Evolutionary conservation across 2,797 vertebrate genomes (phyloP).

Genomic region (Aphelocoma californica): DNA sequence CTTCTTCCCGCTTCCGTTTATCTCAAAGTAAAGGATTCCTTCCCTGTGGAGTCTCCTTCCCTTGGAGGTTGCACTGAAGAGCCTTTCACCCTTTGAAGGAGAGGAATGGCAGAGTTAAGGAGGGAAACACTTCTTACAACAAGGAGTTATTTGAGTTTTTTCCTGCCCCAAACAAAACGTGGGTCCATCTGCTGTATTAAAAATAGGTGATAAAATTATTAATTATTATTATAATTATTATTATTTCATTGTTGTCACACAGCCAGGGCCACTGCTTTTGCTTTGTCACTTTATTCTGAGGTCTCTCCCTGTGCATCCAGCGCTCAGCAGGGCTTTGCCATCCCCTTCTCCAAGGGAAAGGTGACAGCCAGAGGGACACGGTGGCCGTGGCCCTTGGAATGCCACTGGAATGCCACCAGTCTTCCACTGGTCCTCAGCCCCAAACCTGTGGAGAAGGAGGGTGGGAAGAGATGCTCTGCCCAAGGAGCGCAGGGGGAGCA

Average conservation of each 20-base stretch:
- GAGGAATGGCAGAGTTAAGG: conserved; percentile 10
- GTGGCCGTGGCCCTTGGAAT: neutral
- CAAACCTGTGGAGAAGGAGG: neutral
- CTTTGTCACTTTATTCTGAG: conserved; percentile 6
- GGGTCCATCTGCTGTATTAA: conserved; percentile 21
- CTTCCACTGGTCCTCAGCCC: neutral
- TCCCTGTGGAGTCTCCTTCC: conserved; percentile 43
- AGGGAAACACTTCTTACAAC: neutral
- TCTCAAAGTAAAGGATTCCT: conserved; percentile 30
- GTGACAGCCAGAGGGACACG: neutral
- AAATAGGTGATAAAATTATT: neutral
- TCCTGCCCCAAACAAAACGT: neutral
- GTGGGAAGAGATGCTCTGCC: neutral
- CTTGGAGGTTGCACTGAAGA: conserved; percentile 50
- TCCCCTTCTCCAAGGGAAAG: neutral
- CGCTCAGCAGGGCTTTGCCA: neutral
- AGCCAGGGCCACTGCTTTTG: neutral
- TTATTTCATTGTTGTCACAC: neutral
- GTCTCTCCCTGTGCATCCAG: neutral
- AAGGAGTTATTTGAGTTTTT: neutral
- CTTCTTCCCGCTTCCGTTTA: conserved; percentile 40
- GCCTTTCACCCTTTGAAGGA: conserved; percentile 32
- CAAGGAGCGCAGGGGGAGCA: neutral
- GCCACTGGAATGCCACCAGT: neutral
- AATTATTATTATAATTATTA: too few species aligned